phyloP scores from a whole-genome alignment of 2,113 vertebrate genomes.

The Edolisoma coerulescens region DNA sequence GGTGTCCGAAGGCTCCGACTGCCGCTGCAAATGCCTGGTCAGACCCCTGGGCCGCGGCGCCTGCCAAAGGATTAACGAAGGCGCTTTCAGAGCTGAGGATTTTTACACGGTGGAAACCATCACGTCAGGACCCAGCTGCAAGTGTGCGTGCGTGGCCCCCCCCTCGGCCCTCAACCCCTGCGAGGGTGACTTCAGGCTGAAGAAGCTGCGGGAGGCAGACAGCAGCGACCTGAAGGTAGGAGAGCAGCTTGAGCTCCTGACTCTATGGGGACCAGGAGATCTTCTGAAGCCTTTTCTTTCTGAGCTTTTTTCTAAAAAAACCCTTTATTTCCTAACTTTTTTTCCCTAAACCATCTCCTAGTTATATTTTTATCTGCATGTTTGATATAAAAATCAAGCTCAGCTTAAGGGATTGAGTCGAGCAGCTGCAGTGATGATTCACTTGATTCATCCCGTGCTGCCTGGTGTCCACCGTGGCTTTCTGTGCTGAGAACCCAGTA shows the following conservation, averaged over 20 bases:
- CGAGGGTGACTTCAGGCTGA: conserved; percentile 86
- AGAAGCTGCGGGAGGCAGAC: conserved; percentile 83
- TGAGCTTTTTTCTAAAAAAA: not conserved
- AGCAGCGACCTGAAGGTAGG: conserved; percentile 88
- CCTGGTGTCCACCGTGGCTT: not conserved
- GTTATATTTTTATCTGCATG: not conserved
- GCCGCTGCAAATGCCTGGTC: conserved; percentile 91
- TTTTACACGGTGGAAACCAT: conserved; percentile 93
- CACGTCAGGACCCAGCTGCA: conserved; percentile 88
- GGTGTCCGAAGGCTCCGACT: conserved; percentile 92
- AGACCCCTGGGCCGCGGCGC: conserved; percentile 87
- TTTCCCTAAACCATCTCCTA: not conserved
- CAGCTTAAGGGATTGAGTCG: not conserved
- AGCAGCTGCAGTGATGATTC: conserved; percentile 21
- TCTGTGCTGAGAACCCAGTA: not conserved
- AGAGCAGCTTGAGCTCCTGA: not conserved
- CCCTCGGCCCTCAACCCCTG: conserved; percentile 91
- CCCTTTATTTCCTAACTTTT: not conserved
- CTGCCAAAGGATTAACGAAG: conserved; percentile 82
- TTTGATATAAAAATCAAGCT: not conserved
- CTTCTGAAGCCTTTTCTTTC: not conserved
- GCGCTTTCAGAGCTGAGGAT: conserved; percentile 74
- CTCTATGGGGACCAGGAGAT: not conserved
- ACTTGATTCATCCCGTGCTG: not conserved
- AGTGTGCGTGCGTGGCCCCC: conserved; percentile 91